Conservation (phyloP, 1,140 invertebrate genomes). For the Brachionus koreanus region DNA sequence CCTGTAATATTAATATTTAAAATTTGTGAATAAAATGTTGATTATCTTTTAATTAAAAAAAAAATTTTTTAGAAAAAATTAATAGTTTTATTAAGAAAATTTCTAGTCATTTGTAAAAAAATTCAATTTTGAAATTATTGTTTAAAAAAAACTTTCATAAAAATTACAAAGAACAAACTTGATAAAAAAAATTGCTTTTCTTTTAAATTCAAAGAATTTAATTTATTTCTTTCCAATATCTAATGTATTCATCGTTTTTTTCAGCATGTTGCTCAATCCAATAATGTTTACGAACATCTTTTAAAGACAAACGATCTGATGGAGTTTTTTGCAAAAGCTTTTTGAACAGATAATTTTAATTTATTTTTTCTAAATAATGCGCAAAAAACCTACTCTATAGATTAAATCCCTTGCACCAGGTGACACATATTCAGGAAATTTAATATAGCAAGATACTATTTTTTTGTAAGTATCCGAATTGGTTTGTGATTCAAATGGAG, state of each 20-base stretch:
- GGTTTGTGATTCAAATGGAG: slow-evolving; percentile 67
- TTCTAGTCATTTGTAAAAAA: background rate
- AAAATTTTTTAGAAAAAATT: too few relatives aligned
- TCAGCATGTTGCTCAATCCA: slow-evolving; percentile 43
- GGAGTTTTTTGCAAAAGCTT: slow-evolving; percentile 32
- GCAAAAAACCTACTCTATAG: background rate
- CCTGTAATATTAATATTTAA: too few relatives aligned
- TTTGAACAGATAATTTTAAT: too few relatives aligned
- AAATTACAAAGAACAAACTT: background rate
- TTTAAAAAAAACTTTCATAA: background rate
- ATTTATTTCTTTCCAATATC: slow-evolving; percentile 38
- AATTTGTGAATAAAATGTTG: too few relatives aligned
- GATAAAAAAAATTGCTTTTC: background rate
- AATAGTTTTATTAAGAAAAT: background rate
- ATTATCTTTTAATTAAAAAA: too few relatives aligned
- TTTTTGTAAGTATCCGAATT: slow-evolving; percentile 22
- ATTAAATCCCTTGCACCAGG: slow-evolving; percentile 26
- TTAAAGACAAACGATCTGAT: slow-evolving; percentile 12
- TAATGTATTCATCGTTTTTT: slow-evolving; percentile 42
- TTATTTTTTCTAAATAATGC: too few relatives aligned
- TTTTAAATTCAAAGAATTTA: background rate
- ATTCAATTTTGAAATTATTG: too few relatives aligned
- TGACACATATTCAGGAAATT: slow-evolving; percentile 35
- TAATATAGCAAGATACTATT: slow-evolving; percentile 31
- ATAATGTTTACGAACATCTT: slow-evolving; percentile 28